These are phyloP conservation scores for Trochalopteron elliotii DNA, from an alignment of 2,113 vertebrate species.

Conservation along the genomic window DNA sequence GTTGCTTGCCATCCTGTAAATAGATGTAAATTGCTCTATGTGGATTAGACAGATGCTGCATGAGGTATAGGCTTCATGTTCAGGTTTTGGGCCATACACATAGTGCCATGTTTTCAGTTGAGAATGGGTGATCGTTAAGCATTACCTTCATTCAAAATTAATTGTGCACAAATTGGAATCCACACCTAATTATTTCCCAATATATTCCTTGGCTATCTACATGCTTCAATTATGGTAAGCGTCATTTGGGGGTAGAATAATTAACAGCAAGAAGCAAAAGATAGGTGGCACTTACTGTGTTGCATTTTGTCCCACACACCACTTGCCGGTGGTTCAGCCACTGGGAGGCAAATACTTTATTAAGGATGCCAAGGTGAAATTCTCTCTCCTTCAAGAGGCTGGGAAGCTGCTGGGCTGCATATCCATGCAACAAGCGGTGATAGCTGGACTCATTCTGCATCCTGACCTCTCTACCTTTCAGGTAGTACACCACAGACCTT, in stretches of 20 bases:
- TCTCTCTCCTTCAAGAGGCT: constrained; percentile 90
- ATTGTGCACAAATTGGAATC: not conserved
- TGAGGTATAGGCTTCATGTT: not conserved
- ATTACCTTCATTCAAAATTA: not conserved
- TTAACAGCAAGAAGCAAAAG: not conserved
- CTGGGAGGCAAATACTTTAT: constrained; percentile 98
- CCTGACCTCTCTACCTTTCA: constrained; percentile 89
- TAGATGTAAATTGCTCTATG: not conserved
- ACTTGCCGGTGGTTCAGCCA: constrained; percentile 98
- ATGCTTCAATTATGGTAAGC: not conserved
- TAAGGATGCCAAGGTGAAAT: constrained; percentile 91
- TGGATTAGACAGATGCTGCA: not conserved
- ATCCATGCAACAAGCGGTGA: constrained; percentile 82
- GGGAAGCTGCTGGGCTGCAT: constrained; percentile 89
- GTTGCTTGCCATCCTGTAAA: not conserved
- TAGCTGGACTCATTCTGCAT: constrained; percentile 86
- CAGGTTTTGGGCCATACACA: not conserved
- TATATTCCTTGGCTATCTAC: not conserved
- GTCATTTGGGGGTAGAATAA: not conserved
- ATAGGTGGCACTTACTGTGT: constrained; percentile 83
- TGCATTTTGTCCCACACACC: constrained; percentile 98
- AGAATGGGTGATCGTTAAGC: not conserved
- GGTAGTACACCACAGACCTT: constrained; percentile 89
- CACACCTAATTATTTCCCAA: not conserved
- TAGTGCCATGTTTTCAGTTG: not conserved